Evolutionary conservation across 2,113 vertebrate genomes (phyloP), one percentile per base, ranked within the genome.

Genomic region (Gymnorhina tibicen): DNA sequence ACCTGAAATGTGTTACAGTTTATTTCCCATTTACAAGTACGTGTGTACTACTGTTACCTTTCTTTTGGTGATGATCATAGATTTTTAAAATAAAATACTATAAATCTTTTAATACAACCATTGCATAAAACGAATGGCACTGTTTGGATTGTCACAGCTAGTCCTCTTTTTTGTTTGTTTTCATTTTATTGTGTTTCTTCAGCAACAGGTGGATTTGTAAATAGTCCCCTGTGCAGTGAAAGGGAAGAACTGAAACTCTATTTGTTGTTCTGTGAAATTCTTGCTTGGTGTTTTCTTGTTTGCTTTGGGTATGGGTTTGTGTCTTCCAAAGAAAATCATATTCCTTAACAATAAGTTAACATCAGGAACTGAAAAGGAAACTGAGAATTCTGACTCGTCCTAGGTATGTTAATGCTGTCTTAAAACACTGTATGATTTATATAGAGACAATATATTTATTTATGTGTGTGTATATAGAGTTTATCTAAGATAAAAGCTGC

Each of bases 361-460:
- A 99, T 99, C 98, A 98, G 74, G 98, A 98, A 88, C 98, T 99
- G 78, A 99, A 97, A 97, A 98, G 99, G 95, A 99, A 99, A 84
- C 93, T 99, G 95, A 98, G 98, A 46, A 95, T 99, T 88, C 91
- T 99, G 91, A 98, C 98, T 52, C 98, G 98, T 68, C 99, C 99
- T 16, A 99, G 98, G 99, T 99, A 98, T 22, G 97, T 97, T 79
- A 56, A 53, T 42, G 8, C 63, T 94, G 55, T 33, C 6, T 67
- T 83, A 8, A 67, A 82, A 33, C 6, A 2, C 9, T 33, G 3
- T 16, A 3, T 69, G 14, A 39, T 35, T 13, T 70, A 2, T 8
- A 4, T 3, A 19, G 19, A 42, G 3, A 33, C 5, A 52, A 16
- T 32, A 3, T 21, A 11, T 52, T 42, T 50, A 19, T 56, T 4